phyloP scores from a whole-genome alignment of 2,113 vertebrate species.

The Ailuropoda melanoleuca region DNA sequence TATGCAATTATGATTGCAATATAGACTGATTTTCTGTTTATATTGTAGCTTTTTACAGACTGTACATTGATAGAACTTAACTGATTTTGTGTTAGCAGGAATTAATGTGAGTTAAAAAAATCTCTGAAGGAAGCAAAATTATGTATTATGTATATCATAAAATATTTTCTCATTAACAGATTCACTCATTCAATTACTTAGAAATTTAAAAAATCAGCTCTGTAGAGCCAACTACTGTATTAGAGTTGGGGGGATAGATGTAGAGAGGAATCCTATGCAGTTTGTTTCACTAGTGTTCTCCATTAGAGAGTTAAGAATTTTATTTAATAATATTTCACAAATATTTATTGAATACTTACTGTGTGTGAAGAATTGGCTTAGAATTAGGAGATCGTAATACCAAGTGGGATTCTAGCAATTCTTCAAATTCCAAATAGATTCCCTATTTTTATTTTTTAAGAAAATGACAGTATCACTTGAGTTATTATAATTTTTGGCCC shows the following conservation, averaged over 20 bases:
- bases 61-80: neutral
- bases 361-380: neutral
- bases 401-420: neutral
- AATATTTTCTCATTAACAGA: neutral
- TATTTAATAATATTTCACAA: neutral
- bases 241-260: neutral
- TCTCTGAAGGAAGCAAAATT: neutral
- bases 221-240: neutral
- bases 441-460: neutral
- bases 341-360: neutral
- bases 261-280: neutral
- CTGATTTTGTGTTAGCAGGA: neutral
- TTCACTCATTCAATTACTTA: neutral
- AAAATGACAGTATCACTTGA: neutral
- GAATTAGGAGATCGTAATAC: neutral
- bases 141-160: neutral
- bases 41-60: neutral
- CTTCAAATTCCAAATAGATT: neutral
- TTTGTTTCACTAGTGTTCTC: neutral
- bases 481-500: neutral
- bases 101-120: neutral
- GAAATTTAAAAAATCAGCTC: neutral
- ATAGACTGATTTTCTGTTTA: neutral
- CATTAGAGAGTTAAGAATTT: neutral
- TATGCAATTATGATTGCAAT: neutral